Evolutionary conservation across 2,888 invertebrate genomes (phyloP).

Genomic region (Lymantria dispar): DNA sequence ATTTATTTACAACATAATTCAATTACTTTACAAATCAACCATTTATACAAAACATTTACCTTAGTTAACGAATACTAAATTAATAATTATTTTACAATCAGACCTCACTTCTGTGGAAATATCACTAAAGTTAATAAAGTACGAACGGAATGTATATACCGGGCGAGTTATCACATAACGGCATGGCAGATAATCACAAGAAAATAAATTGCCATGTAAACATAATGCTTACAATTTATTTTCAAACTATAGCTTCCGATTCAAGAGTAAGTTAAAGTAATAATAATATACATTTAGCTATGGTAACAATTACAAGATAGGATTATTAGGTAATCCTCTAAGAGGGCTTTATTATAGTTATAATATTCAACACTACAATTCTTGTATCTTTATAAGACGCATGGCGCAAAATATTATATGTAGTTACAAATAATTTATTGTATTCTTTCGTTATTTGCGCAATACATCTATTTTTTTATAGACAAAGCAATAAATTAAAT

Average conservation of each 20-base stretch:
- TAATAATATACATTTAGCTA: constrained; percentile 63
- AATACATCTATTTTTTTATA: constrained; percentile 27
- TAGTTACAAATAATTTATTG: constrained; percentile 22
- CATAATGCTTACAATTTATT: constrained; percentile 20
- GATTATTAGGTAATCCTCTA: constrained; percentile 34
- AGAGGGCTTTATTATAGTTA: constrained; percentile 17
- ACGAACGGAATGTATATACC: constrained; percentile 63
- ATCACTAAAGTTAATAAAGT: constrained; percentile 63
- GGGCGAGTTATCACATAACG: constrained; percentile 70
- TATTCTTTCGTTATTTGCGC: constrained; percentile 18
- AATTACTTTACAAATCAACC: constrained; percentile 75
- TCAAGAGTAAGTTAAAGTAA: constrained; percentile 44
- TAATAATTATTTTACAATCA: constrained; percentile 77
- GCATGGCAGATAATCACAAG: constrained; percentile 65
- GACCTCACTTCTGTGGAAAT: constrained; percentile 64
- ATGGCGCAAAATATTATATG: constrained; percentile 20
- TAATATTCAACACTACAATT: constrained; percentile 11
- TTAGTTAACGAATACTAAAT: constrained; percentile 75
- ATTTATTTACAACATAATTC: constrained; percentile 81
- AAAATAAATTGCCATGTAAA: constrained; percentile 34
- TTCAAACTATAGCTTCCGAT: constrained; percentile 29
- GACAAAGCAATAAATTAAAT: constrained; percentile 68
- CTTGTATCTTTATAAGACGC: constrained; percentile 16
- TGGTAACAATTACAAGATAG: constrained; percentile 71
- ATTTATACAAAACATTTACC: constrained; percentile 80